Conservation (phyloP, 2,888 invertebrate species). For the Pecten maximus region DNA sequence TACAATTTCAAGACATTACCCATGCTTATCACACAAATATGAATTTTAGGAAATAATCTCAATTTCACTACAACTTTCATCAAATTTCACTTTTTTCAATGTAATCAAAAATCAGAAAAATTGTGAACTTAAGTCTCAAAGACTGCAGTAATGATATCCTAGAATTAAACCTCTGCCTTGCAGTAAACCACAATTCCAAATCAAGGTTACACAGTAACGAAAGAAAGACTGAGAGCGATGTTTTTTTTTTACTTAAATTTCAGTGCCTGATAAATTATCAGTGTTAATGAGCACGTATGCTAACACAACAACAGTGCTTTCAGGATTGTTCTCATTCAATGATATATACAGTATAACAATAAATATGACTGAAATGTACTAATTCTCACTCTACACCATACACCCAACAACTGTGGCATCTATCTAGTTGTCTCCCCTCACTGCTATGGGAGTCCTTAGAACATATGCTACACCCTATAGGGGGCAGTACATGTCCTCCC, state of each 20-base stretch:
- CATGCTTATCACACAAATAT: neutral
- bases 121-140: neutral
- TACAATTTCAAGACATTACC: neutral
- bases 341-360: slow-evolving; percentile 33
- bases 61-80: slow-evolving; percentile 15
- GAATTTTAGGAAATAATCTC: neutral
- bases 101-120: neutral
- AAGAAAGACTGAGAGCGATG: neutral
- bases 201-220: neutral
- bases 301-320: neutral
- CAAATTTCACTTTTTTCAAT: slow-evolving; percentile 14
- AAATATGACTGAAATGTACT: slow-evolving; percentile 33
- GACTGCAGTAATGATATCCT: neutral
- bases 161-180: neutral
- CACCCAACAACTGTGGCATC: slow-evolving; percentile 23
- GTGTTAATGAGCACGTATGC: neutral
- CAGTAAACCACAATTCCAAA: neutral
- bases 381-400: slow-evolving; percentile 15
- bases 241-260: neutral
- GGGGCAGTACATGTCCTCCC: neutral
- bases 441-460: neutral
- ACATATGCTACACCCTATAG: neutral
- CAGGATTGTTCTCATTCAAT: neutral
- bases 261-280: neutral
- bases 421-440: slow-evolving; percentile 26